These are phyloP conservation scores for Eumaeus atala DNA, from an alignment of 1,140 invertebrate genomes.

Conservation along the genomic window DNA sequence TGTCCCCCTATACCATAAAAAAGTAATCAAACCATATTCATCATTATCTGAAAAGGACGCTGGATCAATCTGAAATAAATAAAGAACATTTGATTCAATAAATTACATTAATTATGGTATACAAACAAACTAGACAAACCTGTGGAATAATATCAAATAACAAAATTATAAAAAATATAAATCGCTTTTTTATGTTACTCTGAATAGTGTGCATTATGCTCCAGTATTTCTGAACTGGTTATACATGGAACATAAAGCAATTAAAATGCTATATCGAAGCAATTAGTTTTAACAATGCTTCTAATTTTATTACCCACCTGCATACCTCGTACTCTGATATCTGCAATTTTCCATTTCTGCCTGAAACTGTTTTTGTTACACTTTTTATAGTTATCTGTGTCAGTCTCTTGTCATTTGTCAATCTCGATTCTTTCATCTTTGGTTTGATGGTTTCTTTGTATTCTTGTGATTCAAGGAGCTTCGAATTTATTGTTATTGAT, in stretches of 20 bases:
- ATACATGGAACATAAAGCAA: background rate
- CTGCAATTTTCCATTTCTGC: background rate
- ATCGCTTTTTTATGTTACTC: too few species aligned
- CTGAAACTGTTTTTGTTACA: too few species aligned
- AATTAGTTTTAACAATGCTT: background rate
- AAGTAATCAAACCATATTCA: background rate
- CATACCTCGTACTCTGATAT: background rate
- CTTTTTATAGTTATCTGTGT: too few species aligned
- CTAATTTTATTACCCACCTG: background rate
- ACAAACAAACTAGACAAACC: constrained; percentile 1
- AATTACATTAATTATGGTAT: too few species aligned
- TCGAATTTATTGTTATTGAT: background rate
- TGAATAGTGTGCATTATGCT: too few species aligned
- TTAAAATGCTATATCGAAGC: background rate
- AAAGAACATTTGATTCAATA: background rate
- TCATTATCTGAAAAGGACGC: background rate
- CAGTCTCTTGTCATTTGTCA: background rate
- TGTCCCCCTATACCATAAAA: too few species aligned
- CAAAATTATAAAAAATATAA: too few species aligned
- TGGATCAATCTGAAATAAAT: background rate
- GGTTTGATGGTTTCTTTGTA: background rate
- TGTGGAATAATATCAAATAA: constrained; percentile 20
- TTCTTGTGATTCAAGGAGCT: too few species aligned
- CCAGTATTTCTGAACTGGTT: too few species aligned
- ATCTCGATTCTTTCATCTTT: background rate